Base-by-base conservation (phyloP, 2,797 vertebrate species). In the Onychomys torridus region DNA sequence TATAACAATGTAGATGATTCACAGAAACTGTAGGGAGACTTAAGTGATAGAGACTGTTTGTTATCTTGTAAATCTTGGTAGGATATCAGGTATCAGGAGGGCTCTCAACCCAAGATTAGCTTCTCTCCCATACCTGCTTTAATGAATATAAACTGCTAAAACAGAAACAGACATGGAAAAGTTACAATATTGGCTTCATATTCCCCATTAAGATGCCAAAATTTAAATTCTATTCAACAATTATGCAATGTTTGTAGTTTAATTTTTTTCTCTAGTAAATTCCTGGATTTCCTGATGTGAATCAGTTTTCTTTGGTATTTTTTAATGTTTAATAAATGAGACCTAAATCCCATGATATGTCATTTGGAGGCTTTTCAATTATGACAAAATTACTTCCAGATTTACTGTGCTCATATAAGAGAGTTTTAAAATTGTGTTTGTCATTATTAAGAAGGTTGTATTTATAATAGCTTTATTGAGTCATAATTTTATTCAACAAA, bases 371-470 rank as follows among this genome's bases (percentile, higher is more conserved):
- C 63, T 90, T 92, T 94, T 94, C n/a, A 91, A 73, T 92, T 34
- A 96, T 21, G 32, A 88, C 37, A 96, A 95, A 94, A 90, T 85
- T 75, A 34, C 94, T 95, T 96, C 37, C 76, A 90, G 94, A 97
- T 83, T 86, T 90, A 91, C 49, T 83, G 43, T 78, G 14, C 37
- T 93, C 25, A 67, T 43, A 91, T 73, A 77, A 34, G 8, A 57
- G 43, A 90, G 29, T 71, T 94, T 85, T 82, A 78, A 91, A 93
- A 29, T 87, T 86, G n/a, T 84, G 27, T 27, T 92, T 95, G 10
- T 67, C 25, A 89, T 88, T 96, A 92, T 84, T 63, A 49, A 86
- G 37, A 84, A 29, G 12, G 59, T 81, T 91, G 92, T 69, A 91
- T 90, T 77, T 89, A 13, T 63, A 82, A 89, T 52, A 94, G 67